These are phyloP conservation scores for Crenichthys baileyi DNA, from an alignment of 2,797 vertebrate species.

Conservation along the genomic window DNA sequence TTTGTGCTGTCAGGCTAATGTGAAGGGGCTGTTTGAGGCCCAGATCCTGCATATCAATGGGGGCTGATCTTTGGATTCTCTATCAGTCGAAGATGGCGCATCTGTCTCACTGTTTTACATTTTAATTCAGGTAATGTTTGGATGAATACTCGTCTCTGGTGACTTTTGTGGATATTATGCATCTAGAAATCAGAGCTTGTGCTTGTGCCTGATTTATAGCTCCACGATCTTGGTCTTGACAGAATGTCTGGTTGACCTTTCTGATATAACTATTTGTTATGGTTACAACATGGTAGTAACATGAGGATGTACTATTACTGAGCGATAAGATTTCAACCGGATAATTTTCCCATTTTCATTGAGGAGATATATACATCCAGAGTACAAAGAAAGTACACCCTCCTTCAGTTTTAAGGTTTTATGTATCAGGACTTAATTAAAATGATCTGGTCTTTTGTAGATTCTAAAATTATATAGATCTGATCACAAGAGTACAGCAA, in stretches of 20 bases:
- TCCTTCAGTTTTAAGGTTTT: too few relatives aligned
- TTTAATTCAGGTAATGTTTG: constrained; percentile 18
- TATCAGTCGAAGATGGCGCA: background rate
- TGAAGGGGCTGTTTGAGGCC: constrained; percentile 62
- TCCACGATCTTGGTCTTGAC: constrained; percentile 35
- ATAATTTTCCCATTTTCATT: constrained; percentile 7
- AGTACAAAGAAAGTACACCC: background rate
- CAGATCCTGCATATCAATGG: constrained; percentile 67
- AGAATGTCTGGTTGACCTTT: constrained; percentile 69
- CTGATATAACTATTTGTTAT: constrained; percentile 38
- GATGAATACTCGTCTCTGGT: constrained; percentile 35
- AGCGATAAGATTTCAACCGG: too few relatives aligned
- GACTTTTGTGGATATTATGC: constrained; percentile 60
- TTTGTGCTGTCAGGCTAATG: constrained; percentile 68
- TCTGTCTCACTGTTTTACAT: background rate
- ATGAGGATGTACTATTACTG: background rate
- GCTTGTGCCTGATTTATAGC: constrained; percentile 58
- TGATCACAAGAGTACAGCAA: too few relatives aligned
- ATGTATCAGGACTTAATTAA: background rate
- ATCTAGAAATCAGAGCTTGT: constrained; percentile 54
- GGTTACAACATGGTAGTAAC: background rate
- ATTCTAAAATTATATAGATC: background rate
- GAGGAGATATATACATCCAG: background rate
- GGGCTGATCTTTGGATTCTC: constrained; percentile 1
- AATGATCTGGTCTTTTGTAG: background rate